Conservation (phyloP, 92 coral and sea anemone species). For the Actinernus sp. region DNA sequence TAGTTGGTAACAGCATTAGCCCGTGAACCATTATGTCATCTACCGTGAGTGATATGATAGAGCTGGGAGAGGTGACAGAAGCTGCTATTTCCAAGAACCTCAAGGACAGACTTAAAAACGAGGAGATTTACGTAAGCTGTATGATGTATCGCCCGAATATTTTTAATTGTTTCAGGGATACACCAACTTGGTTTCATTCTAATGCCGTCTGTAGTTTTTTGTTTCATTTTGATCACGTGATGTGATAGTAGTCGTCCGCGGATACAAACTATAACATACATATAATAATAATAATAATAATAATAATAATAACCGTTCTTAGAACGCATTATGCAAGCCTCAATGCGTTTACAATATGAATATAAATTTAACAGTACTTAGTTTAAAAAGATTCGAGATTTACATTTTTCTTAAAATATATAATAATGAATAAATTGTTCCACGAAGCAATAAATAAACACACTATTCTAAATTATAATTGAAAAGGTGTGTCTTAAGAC, state of each 20-base stretch:
- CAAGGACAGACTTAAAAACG: slow-evolving; percentile 60
- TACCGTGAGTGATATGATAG: slow-evolving; percentile 73
- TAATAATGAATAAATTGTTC: too few species aligned
- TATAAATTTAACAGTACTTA: too few species aligned
- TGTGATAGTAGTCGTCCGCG: background rate
- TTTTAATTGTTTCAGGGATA: background rate
- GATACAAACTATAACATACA: background rate
- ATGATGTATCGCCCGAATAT: background rate
- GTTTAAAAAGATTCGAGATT: too few species aligned
- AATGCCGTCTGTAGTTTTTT: background rate
- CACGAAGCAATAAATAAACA: too few species aligned
- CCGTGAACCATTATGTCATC: too few species aligned
- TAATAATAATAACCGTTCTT: background rate
- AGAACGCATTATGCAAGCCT: background rate
- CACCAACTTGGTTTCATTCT: background rate
- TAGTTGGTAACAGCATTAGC: too few species aligned
- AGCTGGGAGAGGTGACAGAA: slow-evolving; percentile 71
- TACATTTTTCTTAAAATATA: too few species aligned
- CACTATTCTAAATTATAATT: too few species aligned
- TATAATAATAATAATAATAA: background rate
- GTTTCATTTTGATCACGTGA: background rate
- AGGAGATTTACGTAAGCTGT: slow-evolving; percentile 80
- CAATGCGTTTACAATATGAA: too few species aligned
- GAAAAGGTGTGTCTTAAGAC: too few species aligned
- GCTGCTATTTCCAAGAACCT: slow-evolving; percentile 83